Conservation (phyloP, 2,888 invertebrate genomes). For the Therioaphis trifolii region DNA sequence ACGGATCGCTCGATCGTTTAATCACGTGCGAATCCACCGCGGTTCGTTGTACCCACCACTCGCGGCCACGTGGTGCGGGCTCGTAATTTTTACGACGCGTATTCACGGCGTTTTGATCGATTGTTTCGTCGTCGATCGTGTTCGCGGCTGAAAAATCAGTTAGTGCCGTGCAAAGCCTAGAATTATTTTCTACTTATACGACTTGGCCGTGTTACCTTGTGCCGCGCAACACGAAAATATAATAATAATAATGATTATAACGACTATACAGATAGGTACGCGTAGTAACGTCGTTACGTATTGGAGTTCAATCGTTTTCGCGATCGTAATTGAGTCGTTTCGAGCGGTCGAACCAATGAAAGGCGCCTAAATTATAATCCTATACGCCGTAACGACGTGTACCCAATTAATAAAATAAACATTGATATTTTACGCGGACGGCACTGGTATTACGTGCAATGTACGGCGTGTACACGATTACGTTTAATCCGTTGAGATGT, state of each 20-base stretch:
- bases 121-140: background rate
- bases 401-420: no score
- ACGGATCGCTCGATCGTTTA: no score
- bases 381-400: no score
- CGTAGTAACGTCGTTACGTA: background rate
- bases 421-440: no score
- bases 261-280: background rate
- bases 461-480: no score
- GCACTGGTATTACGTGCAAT: no score
- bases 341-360: no score
- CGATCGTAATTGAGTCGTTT: background rate
- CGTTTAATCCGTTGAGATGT: no score
- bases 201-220: no score
- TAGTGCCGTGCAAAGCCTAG: background rate
- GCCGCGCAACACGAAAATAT: no score
- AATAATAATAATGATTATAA: no score
- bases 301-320: background rate
- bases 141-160: background rate
- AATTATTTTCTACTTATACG: conserved; percentile 43
- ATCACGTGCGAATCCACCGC: background rate
- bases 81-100: background rate
- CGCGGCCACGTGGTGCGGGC: background rate
- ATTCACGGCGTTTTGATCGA: conserved; percentile 13
- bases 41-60: background rate
- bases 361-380: no score